Percentiles rank a stretch among this genome's conserved stretches.
These are phyloP conservation scores for Euwallacea fornicatus DNA, from an alignment of 1,140 invertebrate species.

Conservation along the genomic window DNA sequence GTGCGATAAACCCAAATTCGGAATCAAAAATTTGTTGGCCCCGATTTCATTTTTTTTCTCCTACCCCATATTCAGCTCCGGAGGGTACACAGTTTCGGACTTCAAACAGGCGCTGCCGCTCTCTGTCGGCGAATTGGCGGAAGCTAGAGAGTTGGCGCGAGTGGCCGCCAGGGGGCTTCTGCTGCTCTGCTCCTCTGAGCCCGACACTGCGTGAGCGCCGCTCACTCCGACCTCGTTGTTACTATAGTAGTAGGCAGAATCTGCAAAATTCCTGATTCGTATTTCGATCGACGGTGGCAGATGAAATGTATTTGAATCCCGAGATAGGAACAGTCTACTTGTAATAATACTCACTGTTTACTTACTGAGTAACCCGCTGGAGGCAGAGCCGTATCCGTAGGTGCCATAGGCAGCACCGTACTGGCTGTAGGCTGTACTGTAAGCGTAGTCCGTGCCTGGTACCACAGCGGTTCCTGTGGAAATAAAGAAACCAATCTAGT, in stretches of 20 bases:
- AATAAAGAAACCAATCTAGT: conserved; percentile 38
- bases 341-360: conserved; percentile 69
- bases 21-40: conserved; percentile 9
- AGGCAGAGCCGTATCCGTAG: conserved; percentile 71
- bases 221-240: conserved; percentile 61
- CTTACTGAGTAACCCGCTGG: conserved; percentile 80
- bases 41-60: not conserved
- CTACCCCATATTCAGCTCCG: conserved; percentile 57
- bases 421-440: conserved; percentile 74
- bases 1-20: no score
- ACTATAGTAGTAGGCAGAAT: conserved; percentile 68
- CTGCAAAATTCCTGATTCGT: conserved; percentile 50
- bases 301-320: not conserved
- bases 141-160: conserved; percentile 68
- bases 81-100: conserved; percentile 59
- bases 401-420: conserved; percentile 72
- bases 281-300: no score
- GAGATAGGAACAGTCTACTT: conserved; percentile 6
- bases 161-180: conserved; percentile 71
- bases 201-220: conserved; percentile 51
- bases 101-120: conserved; percentile 72
- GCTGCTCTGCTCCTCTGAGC: conserved; percentile 56
- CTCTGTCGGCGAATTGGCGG: conserved; percentile 71
- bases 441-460: conserved; percentile 67
- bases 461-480: conserved; percentile 64